Evolutionary conservation across 2,888 invertebrate genomes (phyloP).

Genomic region (Agrotis segetum): DNA sequence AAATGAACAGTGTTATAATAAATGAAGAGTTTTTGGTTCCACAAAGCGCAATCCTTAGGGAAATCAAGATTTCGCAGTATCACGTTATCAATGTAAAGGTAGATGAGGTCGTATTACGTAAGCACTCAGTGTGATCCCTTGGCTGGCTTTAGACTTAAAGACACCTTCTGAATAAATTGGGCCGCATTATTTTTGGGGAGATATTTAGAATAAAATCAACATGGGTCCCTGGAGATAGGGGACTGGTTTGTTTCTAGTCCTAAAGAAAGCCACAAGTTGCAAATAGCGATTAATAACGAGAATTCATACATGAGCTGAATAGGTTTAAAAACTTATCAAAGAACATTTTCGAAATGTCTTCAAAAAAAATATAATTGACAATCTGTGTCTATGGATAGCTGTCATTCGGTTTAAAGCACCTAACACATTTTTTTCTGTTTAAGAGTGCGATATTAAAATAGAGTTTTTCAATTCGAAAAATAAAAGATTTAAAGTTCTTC

Average conservation of each 20-base stretch:
- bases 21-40: conserved; percentile 52
- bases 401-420: too few relatives aligned
- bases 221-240: neutral
- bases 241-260: neutral
- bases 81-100: conserved; percentile 54
- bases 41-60: conserved; percentile 45
- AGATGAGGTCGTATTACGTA: conserved; percentile 40
- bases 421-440: too few relatives aligned
- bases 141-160: conserved; percentile 44
- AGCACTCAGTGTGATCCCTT: conserved; percentile 41
- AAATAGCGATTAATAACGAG: too few relatives aligned
- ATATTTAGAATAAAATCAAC: neutral
- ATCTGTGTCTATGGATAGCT: too few relatives aligned
- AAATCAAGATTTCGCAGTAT: conserved; percentile 51
- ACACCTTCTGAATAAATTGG: conserved; percentile 46
- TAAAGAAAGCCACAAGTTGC: neutral
- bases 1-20: conserved; percentile 43
- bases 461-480: too few relatives aligned
- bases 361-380: too few relatives aligned
- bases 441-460: too few relatives aligned
- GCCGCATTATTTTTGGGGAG: conserved; percentile 4
- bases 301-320: too few relatives aligned
- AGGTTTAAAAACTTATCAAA: too few relatives aligned
- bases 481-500: too few relatives aligned
- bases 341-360: too few relatives aligned